Conservation (phyloP, 2,797 vertebrate genomes). For the Chlorospingus semifuscus region DNA sequence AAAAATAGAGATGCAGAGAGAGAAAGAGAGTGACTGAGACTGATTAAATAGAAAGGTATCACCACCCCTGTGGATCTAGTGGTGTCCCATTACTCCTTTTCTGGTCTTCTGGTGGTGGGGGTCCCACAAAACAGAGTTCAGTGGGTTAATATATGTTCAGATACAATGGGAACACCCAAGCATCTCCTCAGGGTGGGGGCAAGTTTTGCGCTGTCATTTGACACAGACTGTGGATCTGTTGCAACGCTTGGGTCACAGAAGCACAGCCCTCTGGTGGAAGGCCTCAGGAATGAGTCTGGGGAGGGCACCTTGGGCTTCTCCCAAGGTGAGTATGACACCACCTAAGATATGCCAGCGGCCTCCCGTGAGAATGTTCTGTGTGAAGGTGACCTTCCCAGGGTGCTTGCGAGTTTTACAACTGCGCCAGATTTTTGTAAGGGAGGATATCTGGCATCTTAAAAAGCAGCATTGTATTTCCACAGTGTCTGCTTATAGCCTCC, state of each 20-base stretch:
- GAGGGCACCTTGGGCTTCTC: rapidly evolving
- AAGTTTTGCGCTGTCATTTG: too few species aligned
- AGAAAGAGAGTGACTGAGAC: background rate
- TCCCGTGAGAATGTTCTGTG: background rate
- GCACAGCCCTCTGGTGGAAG: background rate
- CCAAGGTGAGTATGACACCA: rapidly evolving
- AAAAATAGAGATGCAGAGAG: background rate
- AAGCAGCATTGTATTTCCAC: background rate
- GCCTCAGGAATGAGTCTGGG: background rate
- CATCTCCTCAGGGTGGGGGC: background rate
- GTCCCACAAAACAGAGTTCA: background rate
- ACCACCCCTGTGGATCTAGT: background rate
- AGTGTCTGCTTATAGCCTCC: too few species aligned
- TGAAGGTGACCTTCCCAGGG: background rate
- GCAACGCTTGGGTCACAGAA: background rate
- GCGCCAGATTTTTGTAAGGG: background rate
- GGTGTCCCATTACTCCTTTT: background rate
- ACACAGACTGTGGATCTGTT: background rate
- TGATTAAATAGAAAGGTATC: too few species aligned
- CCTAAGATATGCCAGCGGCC: background rate
- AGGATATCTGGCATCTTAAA: background rate
- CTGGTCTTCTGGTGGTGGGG: background rate
- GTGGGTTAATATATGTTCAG: rapidly evolving
- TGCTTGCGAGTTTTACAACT: background rate
- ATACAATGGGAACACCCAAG: background rate